Conservation (phyloP, 1,140 invertebrate species). For the Drosophila baimaii region DNA sequence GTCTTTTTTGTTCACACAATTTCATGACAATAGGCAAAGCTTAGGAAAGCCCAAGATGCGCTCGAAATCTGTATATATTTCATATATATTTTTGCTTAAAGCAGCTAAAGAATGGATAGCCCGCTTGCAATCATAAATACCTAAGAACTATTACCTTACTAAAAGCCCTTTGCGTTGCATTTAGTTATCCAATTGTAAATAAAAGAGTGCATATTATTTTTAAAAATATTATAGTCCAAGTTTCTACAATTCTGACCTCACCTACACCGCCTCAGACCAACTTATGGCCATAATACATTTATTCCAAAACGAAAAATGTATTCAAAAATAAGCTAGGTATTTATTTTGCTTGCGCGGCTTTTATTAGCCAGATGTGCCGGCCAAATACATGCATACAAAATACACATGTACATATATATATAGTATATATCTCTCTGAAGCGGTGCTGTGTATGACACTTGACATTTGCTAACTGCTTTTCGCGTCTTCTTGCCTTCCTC, state of each 20-base stretch:
- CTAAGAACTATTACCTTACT: too few species aligned
- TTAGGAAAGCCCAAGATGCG: too few species aligned
- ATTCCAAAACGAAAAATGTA: conserved; percentile 17
- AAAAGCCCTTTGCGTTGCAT: too few species aligned
- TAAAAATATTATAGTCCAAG: neutral
- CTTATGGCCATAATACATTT: conserved; percentile 7
- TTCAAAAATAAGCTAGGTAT: conserved; percentile 30
- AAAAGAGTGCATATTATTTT: too few species aligned
- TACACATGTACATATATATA: neutral
- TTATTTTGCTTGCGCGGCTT: conserved; percentile 22
- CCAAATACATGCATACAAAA: conserved; percentile 4
- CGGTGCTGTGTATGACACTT: conserved; percentile 54
- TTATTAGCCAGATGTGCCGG: conserved; percentile 47
- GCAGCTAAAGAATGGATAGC: too few species aligned
- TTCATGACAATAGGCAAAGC: too few species aligned
- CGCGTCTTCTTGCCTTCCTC: conserved; percentile 24
- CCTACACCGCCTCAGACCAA: neutral
- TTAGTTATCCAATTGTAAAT: too few species aligned
- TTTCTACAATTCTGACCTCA: conserved; percentile 1
- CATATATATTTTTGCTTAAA: too few species aligned
- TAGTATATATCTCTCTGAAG: conserved; percentile 13
- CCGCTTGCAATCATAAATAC: too few species aligned
- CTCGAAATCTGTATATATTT: too few species aligned
- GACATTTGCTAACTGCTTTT: conserved; percentile 66
- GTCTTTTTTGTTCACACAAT: too few species aligned